phyloP scores from a whole-genome alignment of 2,113 vertebrate species.

The Myodes glareolus region DNA sequence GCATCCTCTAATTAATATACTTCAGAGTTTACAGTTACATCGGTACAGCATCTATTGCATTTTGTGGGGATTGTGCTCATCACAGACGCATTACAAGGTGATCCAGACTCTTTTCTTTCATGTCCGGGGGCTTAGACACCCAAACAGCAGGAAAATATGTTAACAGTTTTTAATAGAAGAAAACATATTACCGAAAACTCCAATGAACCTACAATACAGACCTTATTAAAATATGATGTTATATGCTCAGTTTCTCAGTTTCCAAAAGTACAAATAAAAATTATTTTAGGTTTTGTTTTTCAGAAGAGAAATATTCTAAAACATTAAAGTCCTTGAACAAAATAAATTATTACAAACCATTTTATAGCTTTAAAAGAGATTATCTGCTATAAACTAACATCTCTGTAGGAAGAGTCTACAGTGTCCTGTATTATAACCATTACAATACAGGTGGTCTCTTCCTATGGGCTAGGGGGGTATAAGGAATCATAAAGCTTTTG shows the following conservation, averaged over 20 bases:
- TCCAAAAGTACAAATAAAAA: slow-evolving; percentile 38
- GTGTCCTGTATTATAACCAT: slow-evolving; percentile 35
- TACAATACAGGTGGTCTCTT: neutral
- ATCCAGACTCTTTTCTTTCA: neutral
- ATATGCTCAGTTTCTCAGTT: neutral
- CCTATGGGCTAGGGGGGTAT: neutral
- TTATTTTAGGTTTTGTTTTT: slow-evolving; percentile 40
- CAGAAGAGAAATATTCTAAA: slow-evolving; percentile 31
- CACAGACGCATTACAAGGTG: neutral
- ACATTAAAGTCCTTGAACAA: slow-evolving; percentile 30
- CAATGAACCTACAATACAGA: slow-evolving; percentile 27
- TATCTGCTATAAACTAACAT: neutral
- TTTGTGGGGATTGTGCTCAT: neutral
- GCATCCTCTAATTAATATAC: slow-evolving; percentile 29
- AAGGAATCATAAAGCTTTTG: neutral
- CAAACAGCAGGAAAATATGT: neutral
- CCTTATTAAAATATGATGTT: slow-evolving; percentile 6
- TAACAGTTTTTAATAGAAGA: neutral
- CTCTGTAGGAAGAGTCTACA: neutral
- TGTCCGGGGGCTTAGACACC: neutral
- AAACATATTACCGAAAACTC: neutral
- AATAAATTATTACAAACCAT: slow-evolving; percentile 19
- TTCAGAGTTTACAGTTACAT: neutral
- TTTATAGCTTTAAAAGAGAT: slow-evolving; percentile 39
- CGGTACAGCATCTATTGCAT: neutral